A percentile compares a stretch with the other conserved stretches of the same genome.
These are phyloP conservation scores for Glandiceps talaboti DNA, from an alignment of 53 echinoderm and acorn worm genomes.

Conservation along the genomic window DNA sequence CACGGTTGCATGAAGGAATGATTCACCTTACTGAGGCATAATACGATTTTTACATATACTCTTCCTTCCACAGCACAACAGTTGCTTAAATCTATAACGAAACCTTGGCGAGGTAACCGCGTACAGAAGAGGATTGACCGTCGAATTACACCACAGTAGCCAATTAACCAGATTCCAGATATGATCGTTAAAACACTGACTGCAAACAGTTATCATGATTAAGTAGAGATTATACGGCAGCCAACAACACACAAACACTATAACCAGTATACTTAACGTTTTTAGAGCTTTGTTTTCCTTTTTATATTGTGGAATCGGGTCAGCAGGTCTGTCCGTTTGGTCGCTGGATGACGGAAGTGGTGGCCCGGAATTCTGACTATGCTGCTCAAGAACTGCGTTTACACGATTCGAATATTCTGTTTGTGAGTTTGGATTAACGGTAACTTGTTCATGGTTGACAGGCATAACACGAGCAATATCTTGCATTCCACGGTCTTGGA, in stretches of 20 bases:
- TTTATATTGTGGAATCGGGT: background rate
- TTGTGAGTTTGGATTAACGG: no score
- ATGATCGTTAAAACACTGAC: constrained; percentile 1
- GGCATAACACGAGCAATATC: background rate
- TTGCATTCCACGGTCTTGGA: background rate
- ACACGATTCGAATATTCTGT: no score
- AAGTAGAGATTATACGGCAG: constrained; percentile 23
- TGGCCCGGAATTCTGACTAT: no score
- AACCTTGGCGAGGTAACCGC: no score
- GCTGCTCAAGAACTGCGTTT: no score
- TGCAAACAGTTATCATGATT: constrained; percentile 6
- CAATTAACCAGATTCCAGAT: constrained; percentile 35
- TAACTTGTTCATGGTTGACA: background rate
- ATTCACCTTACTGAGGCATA: no score
- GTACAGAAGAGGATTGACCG: constrained; percentile 54
- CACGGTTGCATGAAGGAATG: no score
- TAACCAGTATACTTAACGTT: constrained; percentile 14
- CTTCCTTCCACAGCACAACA: no score
- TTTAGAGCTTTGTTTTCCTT: constrained; percentile 16
- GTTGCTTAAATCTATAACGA: no score
- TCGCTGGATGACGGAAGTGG: no score
- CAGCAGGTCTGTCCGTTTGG: background rate
- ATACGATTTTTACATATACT: no score
- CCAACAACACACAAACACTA: constrained; percentile 16
- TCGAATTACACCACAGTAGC: constrained; percentile 56